Evolutionary conservation across 1,140 invertebrate genomes (phyloP), one percentile per base, ranked within the genome.

Genomic region (Pseudomyrmex dendroicus): DNA sequence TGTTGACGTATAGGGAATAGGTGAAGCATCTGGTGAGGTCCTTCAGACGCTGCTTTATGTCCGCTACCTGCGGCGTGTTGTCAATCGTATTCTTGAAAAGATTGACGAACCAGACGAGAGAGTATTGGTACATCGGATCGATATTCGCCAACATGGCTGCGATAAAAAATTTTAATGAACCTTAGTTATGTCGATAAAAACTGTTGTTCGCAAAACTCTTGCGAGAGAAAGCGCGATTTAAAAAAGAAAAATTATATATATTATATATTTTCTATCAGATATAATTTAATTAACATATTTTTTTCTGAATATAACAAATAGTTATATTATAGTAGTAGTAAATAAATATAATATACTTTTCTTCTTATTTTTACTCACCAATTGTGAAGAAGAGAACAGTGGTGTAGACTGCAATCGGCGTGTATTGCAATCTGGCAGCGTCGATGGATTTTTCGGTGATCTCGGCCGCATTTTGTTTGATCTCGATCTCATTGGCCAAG

Each of bases 71-170:
- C 85, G 98, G 97, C 0, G 98, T 98, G 91, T 98, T 98, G 89
- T 99, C 98, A 82, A 99, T 99, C 15, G 97, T 96, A 44, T 95
- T 94, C 82, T 96, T 97, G 92, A 98, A 99, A 12, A 99, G 95
- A 91, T 97, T 98, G 89, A 99, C 97, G 94, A 99, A 99, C 98
- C 98, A 99, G 8, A 95, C 96, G 84, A 99, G 94, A 13, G 98
- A 99, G 92, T 99, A 99, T 92, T 99, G 98, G 94, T 99, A 99
- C 98, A 99, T 99, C 5, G 98, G 98, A 94, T 99, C 98, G 86
- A 99, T 98, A 91, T 98, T 97, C 12, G 98, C 97, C 89, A 99
- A 93, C 78, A 98, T 97, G 68, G 96, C 97, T 97, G 86, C 90
- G 80, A 35, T 35, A 35, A 35, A 56, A 78, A 48, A 66, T 12